Conservation (phyloP, 2,113 vertebrate genomes). For the Manacus vitellinus region DNA sequence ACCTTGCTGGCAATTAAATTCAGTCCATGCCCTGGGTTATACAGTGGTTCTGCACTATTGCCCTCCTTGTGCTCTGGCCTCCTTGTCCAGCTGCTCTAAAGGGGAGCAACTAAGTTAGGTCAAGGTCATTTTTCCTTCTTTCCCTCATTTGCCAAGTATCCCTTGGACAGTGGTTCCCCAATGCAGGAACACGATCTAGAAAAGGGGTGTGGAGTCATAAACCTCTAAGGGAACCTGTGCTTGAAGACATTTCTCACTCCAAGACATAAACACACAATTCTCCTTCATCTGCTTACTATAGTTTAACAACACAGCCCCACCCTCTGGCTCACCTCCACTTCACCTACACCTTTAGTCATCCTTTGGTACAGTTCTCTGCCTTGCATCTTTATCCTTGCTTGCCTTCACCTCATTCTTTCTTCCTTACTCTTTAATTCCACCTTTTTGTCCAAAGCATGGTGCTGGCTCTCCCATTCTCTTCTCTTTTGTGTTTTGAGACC, state of each 20-base stretch:
- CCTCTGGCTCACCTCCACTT: neutral
- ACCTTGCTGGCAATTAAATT: neutral
- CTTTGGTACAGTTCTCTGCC: neutral
- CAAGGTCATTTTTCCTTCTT: neutral
- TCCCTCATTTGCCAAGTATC: neutral
- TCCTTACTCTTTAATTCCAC: neutral
- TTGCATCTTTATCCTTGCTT: neutral
- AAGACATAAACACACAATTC: neutral
- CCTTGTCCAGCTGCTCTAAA: neutral
- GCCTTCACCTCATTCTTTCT: neutral
- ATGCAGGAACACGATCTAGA: neutral
- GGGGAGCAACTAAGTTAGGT: neutral
- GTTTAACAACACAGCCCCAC: neutral
- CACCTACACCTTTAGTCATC: neutral
- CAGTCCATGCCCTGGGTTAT: neutral
- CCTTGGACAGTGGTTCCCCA: neutral
- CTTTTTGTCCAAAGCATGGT: neutral
- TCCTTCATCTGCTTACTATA: neutral
- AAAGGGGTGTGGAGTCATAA: neutral
- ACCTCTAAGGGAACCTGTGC: neutral
- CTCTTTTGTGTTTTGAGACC: neutral
- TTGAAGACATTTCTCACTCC: neutral
- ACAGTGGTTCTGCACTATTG: neutral
- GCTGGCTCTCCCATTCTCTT: neutral
- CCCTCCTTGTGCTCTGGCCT: neutral